Evolutionary conservation across 2,113 vertebrate genomes (phyloP), one percentile per base, ranked within the genome.

Genomic region (Talpa occidentalis): DNA sequence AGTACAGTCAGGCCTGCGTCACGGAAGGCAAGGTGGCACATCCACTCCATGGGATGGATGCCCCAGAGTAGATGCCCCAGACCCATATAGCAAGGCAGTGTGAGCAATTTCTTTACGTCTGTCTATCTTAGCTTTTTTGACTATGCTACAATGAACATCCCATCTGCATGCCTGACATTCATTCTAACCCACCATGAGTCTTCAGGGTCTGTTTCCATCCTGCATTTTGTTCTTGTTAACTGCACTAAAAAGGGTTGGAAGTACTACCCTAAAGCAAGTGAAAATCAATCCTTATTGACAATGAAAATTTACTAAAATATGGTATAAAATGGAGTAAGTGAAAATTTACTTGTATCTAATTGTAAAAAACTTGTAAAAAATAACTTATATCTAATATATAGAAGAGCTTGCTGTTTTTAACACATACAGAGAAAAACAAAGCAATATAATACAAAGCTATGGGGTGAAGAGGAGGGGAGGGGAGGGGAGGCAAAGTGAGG

Each of bases 271-370:
- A 54, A 84, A 90, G 52, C 73, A 87, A 81, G 8, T 10, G 49
- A 35, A 73, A 62, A 88, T 16, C 35, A 37, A 67, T 64, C 40
- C 62, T 78, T 44, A 47, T 0, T 30, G 77, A 78, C 32, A 67
- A 16, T 22, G 40, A 52, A 85, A 84, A 49, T 28, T 90, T 84
- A 85, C 56, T 54, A 59, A 95, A 76, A 76, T 35, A 59, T 11
- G 10, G 32, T 17, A 77, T 62, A 37, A 83, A 93, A 84, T n/a
- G 21, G 22, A 52, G 49, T 54, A 91, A 91, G 82, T 80, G 10
- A 87, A 89, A 90, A 40, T 66, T 59, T 94, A 83, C 47, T 84
- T 81, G 62, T n/a, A n/a, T n/a, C n/a, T n/a, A n/a, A n/a, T n/a
- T n/a, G n/a, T n/a, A n/a, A n/a, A n/a, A n/a, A n/a, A n/a, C n/a